A percentile compares a stretch with the other conserved stretches of the same genome.
phyloP scores from a whole-genome alignment of 2,888 invertebrate genomes.

The Monoplex corrugatus region DNA sequence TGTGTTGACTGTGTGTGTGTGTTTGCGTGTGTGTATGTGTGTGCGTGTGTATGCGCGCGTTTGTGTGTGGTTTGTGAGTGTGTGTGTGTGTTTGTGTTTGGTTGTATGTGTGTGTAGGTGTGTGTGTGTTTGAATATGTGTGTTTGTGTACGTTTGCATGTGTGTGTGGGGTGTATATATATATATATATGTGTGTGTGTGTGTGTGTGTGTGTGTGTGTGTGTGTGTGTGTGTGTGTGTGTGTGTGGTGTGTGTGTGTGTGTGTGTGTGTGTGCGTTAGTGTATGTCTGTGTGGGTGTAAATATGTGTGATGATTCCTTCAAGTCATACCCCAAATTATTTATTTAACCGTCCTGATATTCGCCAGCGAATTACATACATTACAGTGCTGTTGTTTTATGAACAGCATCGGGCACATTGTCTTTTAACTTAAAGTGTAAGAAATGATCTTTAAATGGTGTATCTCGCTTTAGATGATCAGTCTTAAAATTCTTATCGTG shows the following conservation, averaged over 20 bases:
- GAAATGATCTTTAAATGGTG: too few relatives aligned
- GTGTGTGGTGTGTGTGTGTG: background rate
- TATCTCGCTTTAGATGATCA: too few relatives aligned
- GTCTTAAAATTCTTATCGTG: too few relatives aligned
- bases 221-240: too few relatives aligned
- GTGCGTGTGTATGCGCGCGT: too few relatives aligned
- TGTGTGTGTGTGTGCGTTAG: background rate
- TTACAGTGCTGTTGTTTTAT: too few relatives aligned
- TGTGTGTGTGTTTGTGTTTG: background rate
- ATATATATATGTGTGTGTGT: background rate
- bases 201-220: background rate
- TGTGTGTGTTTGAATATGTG: conserved; percentile 13
- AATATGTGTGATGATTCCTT: conserved; percentile 14
- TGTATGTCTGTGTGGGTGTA: background rate
- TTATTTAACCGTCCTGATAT: too few relatives aligned
- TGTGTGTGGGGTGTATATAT: too few relatives aligned
- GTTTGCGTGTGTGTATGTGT: background rate
- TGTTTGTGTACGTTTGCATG: background rate
- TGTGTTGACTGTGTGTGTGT: background rate
- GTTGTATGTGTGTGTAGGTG: background rate
- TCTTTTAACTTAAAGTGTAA: too few relatives aligned
- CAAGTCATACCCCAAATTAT: too few relatives aligned
- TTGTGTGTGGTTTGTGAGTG: background rate
- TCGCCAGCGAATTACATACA: too few relatives aligned
- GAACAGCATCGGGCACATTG: too few relatives aligned